Conservation (phyloP, 2,888 invertebrate species). For the Plebejus melissa region DNA sequence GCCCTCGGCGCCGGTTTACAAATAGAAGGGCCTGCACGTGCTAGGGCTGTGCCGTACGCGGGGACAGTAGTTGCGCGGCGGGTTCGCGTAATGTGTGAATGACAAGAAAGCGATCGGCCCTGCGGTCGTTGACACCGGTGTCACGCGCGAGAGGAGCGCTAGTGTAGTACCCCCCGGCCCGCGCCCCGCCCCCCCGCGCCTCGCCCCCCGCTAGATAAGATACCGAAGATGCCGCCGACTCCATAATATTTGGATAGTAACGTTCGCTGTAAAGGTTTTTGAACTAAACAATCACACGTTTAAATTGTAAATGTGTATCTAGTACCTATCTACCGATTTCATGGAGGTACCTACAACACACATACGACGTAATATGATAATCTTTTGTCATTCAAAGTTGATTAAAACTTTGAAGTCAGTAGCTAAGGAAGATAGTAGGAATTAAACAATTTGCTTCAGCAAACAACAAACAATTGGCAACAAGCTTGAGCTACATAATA, state of each 20-base stretch:
- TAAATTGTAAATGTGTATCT: background rate
- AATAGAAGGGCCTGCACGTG: conserved; percentile 70
- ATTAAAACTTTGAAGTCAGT: too few relatives aligned
- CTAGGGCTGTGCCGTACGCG: conserved; percentile 12
- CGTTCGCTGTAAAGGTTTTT: background rate
- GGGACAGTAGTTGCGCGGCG: conserved; percentile 29
- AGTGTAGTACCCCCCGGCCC: conserved; percentile 47
- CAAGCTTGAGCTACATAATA: too few relatives aligned
- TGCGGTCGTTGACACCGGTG: conserved; percentile 74
- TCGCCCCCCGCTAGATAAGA: conserved; percentile 23
- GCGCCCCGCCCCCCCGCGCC: conserved; percentile 34
- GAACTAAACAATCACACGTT: background rate
- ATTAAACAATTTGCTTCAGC: too few relatives aligned
- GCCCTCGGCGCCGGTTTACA: conserved; percentile 77
- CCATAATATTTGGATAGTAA: conserved; percentile 14
- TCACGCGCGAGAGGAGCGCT: conserved; percentile 68
- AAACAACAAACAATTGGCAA: too few relatives aligned
- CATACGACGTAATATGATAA: too few relatives aligned
- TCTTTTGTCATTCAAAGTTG: too few relatives aligned
- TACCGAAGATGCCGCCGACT: conserved; percentile 23
- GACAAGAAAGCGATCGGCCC: conserved; percentile 66
- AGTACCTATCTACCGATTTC: background rate
- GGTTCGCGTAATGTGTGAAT: conserved; percentile 50
- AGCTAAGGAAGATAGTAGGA: too few relatives aligned
- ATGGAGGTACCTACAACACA: background rate